Conservation (phyloP, 2,888 invertebrate genomes). For the Miltochrista miniata region DNA sequence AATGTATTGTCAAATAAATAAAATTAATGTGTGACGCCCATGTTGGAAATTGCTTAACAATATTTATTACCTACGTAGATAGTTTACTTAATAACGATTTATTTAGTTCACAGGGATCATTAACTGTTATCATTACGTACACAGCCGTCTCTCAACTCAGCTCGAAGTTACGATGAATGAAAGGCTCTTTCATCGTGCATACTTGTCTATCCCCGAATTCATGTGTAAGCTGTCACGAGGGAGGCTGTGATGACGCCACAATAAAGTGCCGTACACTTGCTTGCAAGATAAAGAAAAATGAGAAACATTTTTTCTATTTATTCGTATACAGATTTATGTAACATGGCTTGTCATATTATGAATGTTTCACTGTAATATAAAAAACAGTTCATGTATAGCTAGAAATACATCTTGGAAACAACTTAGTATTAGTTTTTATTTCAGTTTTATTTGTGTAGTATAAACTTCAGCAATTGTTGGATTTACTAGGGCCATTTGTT, state of each 20-base stretch:
- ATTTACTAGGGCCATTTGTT: too few relatives aligned
- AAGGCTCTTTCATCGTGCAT: conserved; percentile 65
- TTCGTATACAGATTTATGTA: conserved; percentile 23
- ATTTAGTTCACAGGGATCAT: conserved; percentile 45
- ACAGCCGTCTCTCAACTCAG: conserved; percentile 51
- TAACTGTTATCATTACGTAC: conserved; percentile 57
- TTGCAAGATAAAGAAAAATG: conserved; percentile 37
- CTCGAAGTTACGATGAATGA: conserved; percentile 51
- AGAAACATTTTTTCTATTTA: conserved; percentile 23
- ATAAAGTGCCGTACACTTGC: conserved; percentile 49
- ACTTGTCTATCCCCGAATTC: conserved; percentile 69
- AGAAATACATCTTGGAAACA: too few relatives aligned
- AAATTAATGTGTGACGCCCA: conserved; percentile 6
- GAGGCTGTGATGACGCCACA: conserved; percentile 52
- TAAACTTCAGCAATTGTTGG: too few relatives aligned
- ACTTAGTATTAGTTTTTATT: too few relatives aligned
- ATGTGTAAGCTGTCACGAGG: conserved; percentile 62
- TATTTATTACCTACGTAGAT: conserved; percentile 28
- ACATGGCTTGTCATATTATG: conserved; percentile 7
- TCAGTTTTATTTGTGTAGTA: too few relatives aligned
- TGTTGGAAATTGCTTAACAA: conserved; percentile 23
- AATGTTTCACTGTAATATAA: too few relatives aligned
- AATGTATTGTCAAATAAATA: background rate
- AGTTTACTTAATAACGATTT: conserved; percentile 27
- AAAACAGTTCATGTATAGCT: too few relatives aligned